A percentile compares a stretch with the other conserved stretches of the same genome.
These are phyloP conservation scores for Danaus plexippus DNA, from an alignment of 1,140 invertebrate genomes.

Conservation along the genomic window DNA sequence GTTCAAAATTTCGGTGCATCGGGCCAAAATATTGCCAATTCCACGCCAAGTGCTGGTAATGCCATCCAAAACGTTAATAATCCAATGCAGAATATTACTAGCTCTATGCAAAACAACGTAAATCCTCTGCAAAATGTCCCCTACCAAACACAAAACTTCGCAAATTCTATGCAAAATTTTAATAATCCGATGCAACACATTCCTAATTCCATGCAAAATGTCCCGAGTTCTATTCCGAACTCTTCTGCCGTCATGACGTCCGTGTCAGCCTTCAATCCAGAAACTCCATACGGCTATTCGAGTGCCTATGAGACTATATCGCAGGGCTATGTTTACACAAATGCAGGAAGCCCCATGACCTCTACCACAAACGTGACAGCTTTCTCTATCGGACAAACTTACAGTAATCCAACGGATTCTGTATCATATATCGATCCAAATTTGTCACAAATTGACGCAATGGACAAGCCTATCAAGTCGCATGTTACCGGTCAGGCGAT, in stretches of 20 bases:
- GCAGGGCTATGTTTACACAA: slow-evolving; percentile 42
- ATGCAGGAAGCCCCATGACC: slow-evolving; percentile 31
- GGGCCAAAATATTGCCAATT: no score
- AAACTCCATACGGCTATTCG: slow-evolving; percentile 36
- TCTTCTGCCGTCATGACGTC: no score
- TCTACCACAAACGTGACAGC: slow-evolving; percentile 30
- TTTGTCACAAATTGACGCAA: slow-evolving; percentile 44
- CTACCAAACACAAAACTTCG: slow-evolving; percentile 5
- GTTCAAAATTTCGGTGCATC: no score
- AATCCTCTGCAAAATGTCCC: slow-evolving; percentile 5
- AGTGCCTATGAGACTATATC: slow-evolving; percentile 30
- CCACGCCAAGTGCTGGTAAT: not conserved
- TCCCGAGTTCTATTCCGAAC: slow-evolving; percentile 8
- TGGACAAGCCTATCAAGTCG: slow-evolving; percentile 63
- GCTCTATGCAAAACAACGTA: slow-evolving; percentile 4
- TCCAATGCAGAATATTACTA: not conserved
- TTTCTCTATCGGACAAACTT: slow-evolving; percentile 21
- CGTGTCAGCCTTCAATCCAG: slow-evolving; percentile 22
- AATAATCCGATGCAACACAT: slow-evolving; percentile 16
- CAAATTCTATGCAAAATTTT: slow-evolving; percentile 10
- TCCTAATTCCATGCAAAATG: slow-evolving; percentile 7
- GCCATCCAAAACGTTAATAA: no score
- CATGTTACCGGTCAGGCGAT: slow-evolving; percentile 60
- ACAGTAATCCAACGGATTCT: slow-evolving; percentile 23
- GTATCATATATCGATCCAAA: slow-evolving; percentile 29